Conservation (phyloP, 2,797 vertebrate genomes). For the Morelia viridis region DNA sequence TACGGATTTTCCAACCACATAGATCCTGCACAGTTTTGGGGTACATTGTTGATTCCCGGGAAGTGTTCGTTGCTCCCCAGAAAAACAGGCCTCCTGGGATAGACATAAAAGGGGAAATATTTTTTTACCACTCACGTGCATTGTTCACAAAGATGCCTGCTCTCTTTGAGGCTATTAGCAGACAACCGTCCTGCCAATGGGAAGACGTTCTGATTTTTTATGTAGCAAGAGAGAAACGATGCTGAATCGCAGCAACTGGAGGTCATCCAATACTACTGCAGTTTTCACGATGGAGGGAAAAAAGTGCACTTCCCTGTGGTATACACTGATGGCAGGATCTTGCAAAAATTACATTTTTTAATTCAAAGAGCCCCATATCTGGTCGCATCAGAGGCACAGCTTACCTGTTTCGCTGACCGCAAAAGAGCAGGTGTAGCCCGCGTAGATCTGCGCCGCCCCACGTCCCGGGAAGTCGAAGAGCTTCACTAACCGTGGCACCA, state of each 20-base stretch:
- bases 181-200: too few relatives aligned
- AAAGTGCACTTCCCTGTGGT: neutral
- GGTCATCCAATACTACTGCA: neutral
- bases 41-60: slow-evolving; percentile 98
- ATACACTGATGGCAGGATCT: too few relatives aligned
- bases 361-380: neutral
- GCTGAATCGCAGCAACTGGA: neutral
- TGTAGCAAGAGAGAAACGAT: neutral
- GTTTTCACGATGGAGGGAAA: neutral
- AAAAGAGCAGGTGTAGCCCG: slow-evolving; percentile 93
- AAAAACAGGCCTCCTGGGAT: slow-evolving; percentile 89
- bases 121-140: neutral
- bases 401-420: slow-evolving; percentile 91
- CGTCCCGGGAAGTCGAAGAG: slow-evolving; percentile 95
- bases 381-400: neutral
- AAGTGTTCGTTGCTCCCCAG: slow-evolving; percentile 96
- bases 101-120: fast-evolving
- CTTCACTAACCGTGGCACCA: slow-evolving; percentile 94
- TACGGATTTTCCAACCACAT: slow-evolving; percentile 94
- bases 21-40: slow-evolving; percentile 95
- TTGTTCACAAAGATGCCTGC: neutral
- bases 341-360: neutral
- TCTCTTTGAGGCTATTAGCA: too few relatives aligned
- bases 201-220: neutral
- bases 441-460: slow-evolving; percentile 86